Evolutionary conservation across 2,797 vertebrate species (phyloP), one percentile per base, ranked within the genome.

Genomic region (Gorsachius magnificus): DNA sequence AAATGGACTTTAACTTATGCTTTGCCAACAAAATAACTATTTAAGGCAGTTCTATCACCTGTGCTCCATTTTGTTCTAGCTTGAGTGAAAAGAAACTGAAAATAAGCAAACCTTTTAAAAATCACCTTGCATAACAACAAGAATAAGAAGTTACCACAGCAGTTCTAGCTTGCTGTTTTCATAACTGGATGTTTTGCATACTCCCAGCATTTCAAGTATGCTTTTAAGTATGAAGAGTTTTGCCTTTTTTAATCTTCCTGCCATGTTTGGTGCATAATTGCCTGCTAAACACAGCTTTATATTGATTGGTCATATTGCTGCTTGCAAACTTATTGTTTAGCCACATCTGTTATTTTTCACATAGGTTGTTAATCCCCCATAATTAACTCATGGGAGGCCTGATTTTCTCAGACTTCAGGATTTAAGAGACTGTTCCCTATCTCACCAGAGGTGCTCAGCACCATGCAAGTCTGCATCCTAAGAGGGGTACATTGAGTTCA

Each of bases 291-390:
- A 16, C 76, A 57, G 94, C 53, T 91, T 89, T 79, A 0, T 94
- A 79, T 96, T n/a, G 93, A 83, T 46, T 85, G 89, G 81, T 64
- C 86, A 48, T 35, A 76, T 86, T 50, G 72, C 91, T 96, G 87
- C 89, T 82, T 68, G 64, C 80, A 96, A 77, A 91, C 50, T 82
- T 70, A 64, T 51, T 96, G 87, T 58, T 90, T 14, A 43, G 77
- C 48, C 54, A 60, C 95, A 93, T 87, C 96, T 97, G 93, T 83
- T 87, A 91, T 93, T 96, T 90, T 82, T 85, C 87, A 68, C 81
- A 20, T 0, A n/a, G 60, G 69, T 51, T 14, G 1, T 72, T 89
- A 93, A 95, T 91, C 83, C 82, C 38, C 45, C 8, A 0, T 76
- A 84, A 97, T 92, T 90, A 91, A 72, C 82, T 91, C 70, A 5